Conservation (phyloP, 1,140 invertebrate species). For the Lineus longissimus region DNA sequence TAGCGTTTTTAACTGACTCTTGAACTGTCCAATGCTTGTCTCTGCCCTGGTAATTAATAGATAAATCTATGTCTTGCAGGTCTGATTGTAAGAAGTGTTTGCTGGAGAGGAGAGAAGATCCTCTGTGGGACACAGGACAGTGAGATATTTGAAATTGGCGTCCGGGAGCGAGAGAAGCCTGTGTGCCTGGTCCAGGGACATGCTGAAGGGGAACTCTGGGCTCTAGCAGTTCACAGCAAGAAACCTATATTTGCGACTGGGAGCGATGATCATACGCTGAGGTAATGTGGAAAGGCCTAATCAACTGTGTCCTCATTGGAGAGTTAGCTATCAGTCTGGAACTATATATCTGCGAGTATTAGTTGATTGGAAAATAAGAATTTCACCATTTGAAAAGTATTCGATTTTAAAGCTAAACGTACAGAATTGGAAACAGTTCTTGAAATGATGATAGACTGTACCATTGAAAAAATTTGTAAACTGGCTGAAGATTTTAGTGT, state of each 20-base stretch:
- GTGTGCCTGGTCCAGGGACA: constrained; percentile 49
- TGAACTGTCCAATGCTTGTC: no score
- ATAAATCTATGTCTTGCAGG: constrained; percentile 26
- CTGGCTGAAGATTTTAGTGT: no score
- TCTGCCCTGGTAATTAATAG: no score
- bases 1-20: no score
- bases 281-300: constrained; percentile 33
- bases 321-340: no score
- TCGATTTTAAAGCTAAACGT: no score
- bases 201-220: constrained; percentile 53
- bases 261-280: constrained; percentile 54
- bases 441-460: no score
- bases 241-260: constrained; percentile 53
- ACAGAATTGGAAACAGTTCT: no score
- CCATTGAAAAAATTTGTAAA: no score
- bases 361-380: no score
- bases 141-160: constrained; percentile 48
- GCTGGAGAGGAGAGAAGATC: constrained; percentile 43
- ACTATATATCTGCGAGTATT: no score
- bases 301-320: not conserved
- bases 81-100: constrained; percentile 45
- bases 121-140: constrained; percentile 50
- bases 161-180: constrained; percentile 36
- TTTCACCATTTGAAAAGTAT: no score
- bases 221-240: constrained; percentile 47